These are phyloP conservation scores for Apodemus agrarius DNA, from an alignment of 2,797 vertebrate genomes.

Conservation along the genomic window DNA sequence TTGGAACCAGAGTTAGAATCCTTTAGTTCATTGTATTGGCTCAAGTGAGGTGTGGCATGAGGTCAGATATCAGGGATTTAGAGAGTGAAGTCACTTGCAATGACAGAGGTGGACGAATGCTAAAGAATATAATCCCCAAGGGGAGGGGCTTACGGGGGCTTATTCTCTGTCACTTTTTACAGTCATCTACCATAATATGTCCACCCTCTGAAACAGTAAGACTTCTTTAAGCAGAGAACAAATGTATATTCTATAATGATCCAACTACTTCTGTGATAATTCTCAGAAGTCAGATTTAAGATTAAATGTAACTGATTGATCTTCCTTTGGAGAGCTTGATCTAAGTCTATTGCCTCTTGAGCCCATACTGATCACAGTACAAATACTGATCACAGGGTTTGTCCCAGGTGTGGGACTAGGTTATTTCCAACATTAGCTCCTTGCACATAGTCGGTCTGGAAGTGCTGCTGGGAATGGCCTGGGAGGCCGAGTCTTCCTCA, in stretches of 20 bases:
- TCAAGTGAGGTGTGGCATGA: neutral
- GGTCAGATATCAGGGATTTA: fast-evolving
- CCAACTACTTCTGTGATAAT: neutral
- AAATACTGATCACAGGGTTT: neutral
- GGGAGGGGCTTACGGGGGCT: neutral
- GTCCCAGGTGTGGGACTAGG: neutral
- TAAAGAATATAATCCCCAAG: neutral
- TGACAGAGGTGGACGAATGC: fast-evolving
- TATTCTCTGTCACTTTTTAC: neutral
- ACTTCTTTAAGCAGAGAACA: neutral
- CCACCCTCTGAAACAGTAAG: neutral
- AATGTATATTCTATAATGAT: neutral
- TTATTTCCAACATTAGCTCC: neutral
- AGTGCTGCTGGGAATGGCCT: fast-evolving
- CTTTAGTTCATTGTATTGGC: neutral
- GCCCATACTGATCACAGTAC: neutral
- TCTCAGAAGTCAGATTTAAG: neutral
- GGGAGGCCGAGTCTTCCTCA: fast-evolving
- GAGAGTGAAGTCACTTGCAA: neutral
- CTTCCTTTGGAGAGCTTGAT: neutral
- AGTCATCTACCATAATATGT: neutral
- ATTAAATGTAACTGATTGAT: neutral
- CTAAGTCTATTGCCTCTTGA: neutral
- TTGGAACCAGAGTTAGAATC: neutral
- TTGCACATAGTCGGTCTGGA: fast-evolving